A percentile compares a stretch with the other conserved stretches of the same genome.
Conservation (phyloP, 2,888 invertebrate species). For the Crematogaster levior region DNA sequence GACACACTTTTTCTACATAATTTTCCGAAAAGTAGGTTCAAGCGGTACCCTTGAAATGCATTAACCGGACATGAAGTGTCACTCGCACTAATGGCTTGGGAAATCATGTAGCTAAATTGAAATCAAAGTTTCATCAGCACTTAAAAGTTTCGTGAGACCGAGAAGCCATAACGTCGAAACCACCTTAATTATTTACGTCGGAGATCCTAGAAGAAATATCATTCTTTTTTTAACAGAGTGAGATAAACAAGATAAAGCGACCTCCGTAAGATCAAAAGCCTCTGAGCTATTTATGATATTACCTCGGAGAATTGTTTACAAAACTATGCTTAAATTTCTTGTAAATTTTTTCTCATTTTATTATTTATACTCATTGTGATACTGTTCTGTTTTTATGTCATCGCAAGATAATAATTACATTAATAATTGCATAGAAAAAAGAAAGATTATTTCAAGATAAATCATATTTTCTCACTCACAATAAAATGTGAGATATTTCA, state of each 20-base stretch:
- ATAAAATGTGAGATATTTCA: neutral
- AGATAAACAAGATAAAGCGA: neutral
- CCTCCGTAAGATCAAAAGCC: slow-evolving; percentile 6
- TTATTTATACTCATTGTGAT: neutral
- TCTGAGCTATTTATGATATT: neutral
- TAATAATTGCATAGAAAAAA: neutral
- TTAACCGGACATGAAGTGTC: neutral
- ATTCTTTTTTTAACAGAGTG: slow-evolving; percentile 21
- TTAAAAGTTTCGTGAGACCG: slow-evolving; percentile 19
- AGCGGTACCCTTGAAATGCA: neutral
- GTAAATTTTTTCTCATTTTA: neutral
- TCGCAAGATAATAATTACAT: neutral
- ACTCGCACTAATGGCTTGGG: slow-evolving; percentile 19
- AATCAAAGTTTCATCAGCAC: slow-evolving; percentile 52
- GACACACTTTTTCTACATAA: neutral
- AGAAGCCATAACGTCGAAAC: slow-evolving; percentile 9
- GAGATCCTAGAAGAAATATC: slow-evolving; percentile 31
- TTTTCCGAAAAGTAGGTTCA: neutral
- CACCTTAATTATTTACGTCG: slow-evolving; percentile 15
- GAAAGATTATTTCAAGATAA: neutral
- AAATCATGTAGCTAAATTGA: slow-evolving; percentile 8
- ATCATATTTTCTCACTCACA: neutral
- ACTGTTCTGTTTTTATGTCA: neutral
- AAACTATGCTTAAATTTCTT: neutral
- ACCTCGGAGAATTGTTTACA: slow-evolving; percentile 11